Conservation (phyloP, 2,113 vertebrate genomes). For the Pollachius pollachius region DNA sequence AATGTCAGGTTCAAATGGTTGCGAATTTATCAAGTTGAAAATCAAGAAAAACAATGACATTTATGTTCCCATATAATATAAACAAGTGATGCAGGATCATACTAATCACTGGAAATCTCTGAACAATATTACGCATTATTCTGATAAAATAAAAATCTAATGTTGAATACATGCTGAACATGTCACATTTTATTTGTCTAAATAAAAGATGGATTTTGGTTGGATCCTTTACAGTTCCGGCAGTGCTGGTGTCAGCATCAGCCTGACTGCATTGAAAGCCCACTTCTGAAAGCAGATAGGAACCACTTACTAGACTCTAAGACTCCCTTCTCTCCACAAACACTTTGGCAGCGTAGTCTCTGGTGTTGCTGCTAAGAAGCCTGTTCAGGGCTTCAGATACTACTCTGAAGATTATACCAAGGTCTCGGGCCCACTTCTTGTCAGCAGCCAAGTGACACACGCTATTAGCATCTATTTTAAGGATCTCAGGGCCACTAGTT, state of each 20-base stretch:
- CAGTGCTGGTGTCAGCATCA: constrained; percentile 51
- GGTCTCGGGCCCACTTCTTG: constrained; percentile 78
- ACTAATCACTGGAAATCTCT: too few relatives aligned
- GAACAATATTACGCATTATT: too few relatives aligned
- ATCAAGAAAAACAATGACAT: too few relatives aligned
- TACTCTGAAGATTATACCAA: constrained; percentile 59
- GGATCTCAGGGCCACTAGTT: constrained; percentile 65
- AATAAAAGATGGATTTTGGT: neutral
- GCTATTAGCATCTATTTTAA: constrained; percentile 85
- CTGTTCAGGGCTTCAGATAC: constrained; percentile 68
- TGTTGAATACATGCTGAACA: too few relatives aligned
- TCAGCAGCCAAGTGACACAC: constrained; percentile 79
- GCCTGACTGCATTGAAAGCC: constrained; percentile 53
- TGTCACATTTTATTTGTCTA: neutral
- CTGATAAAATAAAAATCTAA: too few relatives aligned
- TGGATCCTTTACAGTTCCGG: constrained; percentile 20
- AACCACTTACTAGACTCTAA: constrained; percentile 63
- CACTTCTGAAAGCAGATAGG: constrained; percentile 63
- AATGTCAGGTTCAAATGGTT: too few relatives aligned
- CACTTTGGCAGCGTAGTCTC: constrained; percentile 42
- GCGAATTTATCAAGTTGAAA: too few relatives aligned
- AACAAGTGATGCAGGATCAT: too few relatives aligned
- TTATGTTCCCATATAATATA: too few relatives aligned
- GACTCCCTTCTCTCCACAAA: constrained; percentile 57
- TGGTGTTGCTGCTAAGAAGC: constrained; percentile 53